Base-by-base conservation (phyloP, 2,797 vertebrate species). In the Anguilla marmorata region DNA sequence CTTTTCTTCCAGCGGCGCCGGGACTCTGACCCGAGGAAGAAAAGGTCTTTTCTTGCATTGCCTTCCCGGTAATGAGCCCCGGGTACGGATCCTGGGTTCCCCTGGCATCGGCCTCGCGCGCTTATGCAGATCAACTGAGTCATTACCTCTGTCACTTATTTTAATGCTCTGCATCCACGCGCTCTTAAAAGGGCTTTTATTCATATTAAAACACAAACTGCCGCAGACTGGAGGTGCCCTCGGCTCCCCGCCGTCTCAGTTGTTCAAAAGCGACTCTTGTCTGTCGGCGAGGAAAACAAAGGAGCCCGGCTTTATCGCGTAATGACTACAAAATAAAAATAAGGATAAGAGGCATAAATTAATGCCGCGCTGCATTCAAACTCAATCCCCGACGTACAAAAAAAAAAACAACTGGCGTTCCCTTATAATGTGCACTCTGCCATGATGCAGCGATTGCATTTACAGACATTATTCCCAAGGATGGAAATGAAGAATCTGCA, bases 81-180 rank as follows among this genome's bases (percentile, higher is more conserved):
- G 45, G 79, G 63, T 90, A 89, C 82, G 54, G 88, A 88, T 87
- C 87, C 83, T 58, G 88, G 50, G 33, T 72, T 82, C 52, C 84
- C 50, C 86, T 86, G 89, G 90, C 88, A 86, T 84, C 76, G 83
- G 87, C 79, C 50, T 21, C 79, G 88, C 84, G 21, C 86, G 66
- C 86, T 87, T 88, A 90, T 89, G 86, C 86, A 86, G 85, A 2
- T 60, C 88, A 88, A 89, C 89, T 86, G 87, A 60, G 74, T 92
- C 87, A 90, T 92, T 92, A 92, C 83, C 89, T 89, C 48, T 89
- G 85, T 88, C 87, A 90, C 90, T 90, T 85, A 88, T 85, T 88
- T 88, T 87, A 87, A 60, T 89, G 88, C 69, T 54, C 86, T 87
- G 87, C 90, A 88, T 90, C 87, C 86, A 72, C 76, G 21, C 84